These are phyloP conservation scores for Panzeria rudis DNA, from an alignment of 2,888 invertebrate genomes.

Conservation along the genomic window DNA sequence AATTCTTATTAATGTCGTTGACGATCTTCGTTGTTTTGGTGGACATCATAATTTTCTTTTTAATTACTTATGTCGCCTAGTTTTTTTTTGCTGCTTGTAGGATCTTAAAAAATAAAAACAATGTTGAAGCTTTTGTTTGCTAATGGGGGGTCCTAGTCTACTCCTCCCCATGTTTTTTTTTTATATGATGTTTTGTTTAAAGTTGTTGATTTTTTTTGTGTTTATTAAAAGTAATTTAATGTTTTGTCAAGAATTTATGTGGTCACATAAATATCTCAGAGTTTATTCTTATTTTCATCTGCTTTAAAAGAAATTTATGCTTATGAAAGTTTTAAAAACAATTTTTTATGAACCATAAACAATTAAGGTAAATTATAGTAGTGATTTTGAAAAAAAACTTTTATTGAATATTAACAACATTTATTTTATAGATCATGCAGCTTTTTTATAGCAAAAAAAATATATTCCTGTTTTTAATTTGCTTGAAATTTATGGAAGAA, in stretches of 20 bases:
- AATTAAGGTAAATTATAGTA: slow-evolving; percentile 12
- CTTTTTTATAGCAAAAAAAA: slow-evolving; percentile 33
- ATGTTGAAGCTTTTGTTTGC: slow-evolving; percentile 18
- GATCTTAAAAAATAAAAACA: not conserved
- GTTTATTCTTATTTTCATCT: not conserved
- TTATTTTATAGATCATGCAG: slow-evolving; percentile 41
- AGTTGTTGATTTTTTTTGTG: slow-evolving; percentile 32
- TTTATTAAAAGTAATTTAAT: slow-evolving; percentile 44
- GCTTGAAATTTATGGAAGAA: slow-evolving; percentile 24
- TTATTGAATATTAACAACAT: slow-evolving; percentile 26
- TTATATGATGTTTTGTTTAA: slow-evolving; percentile 45
- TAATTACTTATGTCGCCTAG: slow-evolving; percentile 72
- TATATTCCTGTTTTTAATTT: slow-evolving; percentile 4
- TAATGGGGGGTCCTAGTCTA: slow-evolving; percentile 67
- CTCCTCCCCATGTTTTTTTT: slow-evolving; percentile 47
- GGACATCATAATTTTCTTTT: slow-evolving; percentile 69
- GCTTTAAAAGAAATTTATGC: slow-evolving; percentile 33
- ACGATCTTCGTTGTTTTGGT: not conserved
- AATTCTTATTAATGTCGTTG: slow-evolving; percentile 38
- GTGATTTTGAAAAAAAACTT: slow-evolving; percentile 6
- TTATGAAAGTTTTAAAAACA: not conserved
- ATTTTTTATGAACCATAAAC: slow-evolving; percentile 33
- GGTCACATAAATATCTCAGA: slow-evolving; percentile 55
- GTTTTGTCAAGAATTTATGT: slow-evolving; percentile 71
- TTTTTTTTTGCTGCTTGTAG: slow-evolving; percentile 33